Evolutionary conservation across 2,888 invertebrate species (phyloP).

Genomic region (Tromatobia lineatoria): DNA sequence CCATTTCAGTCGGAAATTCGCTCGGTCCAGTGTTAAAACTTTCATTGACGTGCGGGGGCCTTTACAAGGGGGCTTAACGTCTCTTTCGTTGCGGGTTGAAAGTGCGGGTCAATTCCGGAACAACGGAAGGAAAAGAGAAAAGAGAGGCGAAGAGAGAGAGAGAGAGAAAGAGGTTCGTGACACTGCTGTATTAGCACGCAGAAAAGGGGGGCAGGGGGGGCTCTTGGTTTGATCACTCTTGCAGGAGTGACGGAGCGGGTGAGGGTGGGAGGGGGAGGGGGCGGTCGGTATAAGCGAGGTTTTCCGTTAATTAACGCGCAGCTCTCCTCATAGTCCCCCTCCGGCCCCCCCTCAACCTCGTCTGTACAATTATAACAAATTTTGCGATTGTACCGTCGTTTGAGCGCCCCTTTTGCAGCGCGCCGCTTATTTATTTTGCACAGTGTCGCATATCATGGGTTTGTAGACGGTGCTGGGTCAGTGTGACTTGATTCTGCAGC

Average conservation of each 20-base stretch:
- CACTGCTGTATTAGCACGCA: constrained; percentile 34
- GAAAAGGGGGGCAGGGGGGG: not conserved
- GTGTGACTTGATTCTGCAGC: not conserved
- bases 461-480: not conserved
- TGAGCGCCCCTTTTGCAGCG: constrained; percentile 18
- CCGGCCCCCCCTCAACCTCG: not conserved
- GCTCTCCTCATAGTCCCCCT: constrained; percentile 39
- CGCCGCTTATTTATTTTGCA: constrained; percentile 24
- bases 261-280: constrained; percentile 27
- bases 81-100: constrained; percentile 39
- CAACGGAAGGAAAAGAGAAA: constrained; percentile 22
- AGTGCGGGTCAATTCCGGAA: constrained; percentile 61
- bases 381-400: constrained; percentile 44
- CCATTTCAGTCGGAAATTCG: not conserved
- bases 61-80: not conserved
- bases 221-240: constrained; percentile 42
- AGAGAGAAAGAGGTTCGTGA: constrained; percentile 25
- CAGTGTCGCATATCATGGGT: not conserved
- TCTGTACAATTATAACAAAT: constrained; percentile 57
- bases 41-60: constrained; percentile 35
- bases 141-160: constrained; percentile 13
- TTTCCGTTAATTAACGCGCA: constrained; percentile 67
- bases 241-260: constrained; percentile 26
- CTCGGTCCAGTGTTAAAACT: constrained; percentile 53
- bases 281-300: constrained; percentile 61